Base-by-base conservation (phyloP, 2,113 vertebrate genomes). In the Condylura cristata region DNA sequence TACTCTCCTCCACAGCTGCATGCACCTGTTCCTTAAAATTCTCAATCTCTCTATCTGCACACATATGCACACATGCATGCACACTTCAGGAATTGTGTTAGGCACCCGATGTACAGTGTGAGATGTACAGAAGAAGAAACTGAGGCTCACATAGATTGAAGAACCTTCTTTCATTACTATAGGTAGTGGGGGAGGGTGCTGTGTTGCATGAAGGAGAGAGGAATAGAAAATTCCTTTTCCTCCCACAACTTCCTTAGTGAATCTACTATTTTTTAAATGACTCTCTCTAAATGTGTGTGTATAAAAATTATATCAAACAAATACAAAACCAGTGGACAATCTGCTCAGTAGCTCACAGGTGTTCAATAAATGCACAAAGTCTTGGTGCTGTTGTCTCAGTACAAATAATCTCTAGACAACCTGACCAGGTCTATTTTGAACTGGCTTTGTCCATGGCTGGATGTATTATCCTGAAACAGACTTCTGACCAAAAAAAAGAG, bases 401-500 rank as follows among this genome's bases (percentile, higher is more conserved):
- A 22, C 18, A 22, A 44, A 30, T 32, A 44, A 24, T 71, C n/a
- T 53, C 39, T 63, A 53, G 51, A 90, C 20, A 13, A 46, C 37
- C 32, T n/a, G 71, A 51, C 66, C 48, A 34, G 56, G 65, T 86
- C 74, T 78, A 39, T 60, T 84, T 79, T 53, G 63, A 83, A 84
- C 84, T 28, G 39, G 22, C 46, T 70, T 88, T 79, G 44, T 84
- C 71, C 37, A 39, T 24, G 94, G 79, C 39, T 71, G 26, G 53
- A 72, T 24, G 63, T 51, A 44, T 61, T 66, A 30, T 44, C 60
- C 26, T 46, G 74, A 39, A 46, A 86, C 60, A 86, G 81, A 70
- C 16, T 70, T 37, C 80, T 61, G 30, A 53, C 80, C n/a, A n/a
- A 66, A 81, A 85, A 92, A 63, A 2, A 89, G 65, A 88, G 68